phyloP scores from a whole-genome alignment of 2,113 vertebrate species.

The Cephalopholis sonnerati region DNA sequence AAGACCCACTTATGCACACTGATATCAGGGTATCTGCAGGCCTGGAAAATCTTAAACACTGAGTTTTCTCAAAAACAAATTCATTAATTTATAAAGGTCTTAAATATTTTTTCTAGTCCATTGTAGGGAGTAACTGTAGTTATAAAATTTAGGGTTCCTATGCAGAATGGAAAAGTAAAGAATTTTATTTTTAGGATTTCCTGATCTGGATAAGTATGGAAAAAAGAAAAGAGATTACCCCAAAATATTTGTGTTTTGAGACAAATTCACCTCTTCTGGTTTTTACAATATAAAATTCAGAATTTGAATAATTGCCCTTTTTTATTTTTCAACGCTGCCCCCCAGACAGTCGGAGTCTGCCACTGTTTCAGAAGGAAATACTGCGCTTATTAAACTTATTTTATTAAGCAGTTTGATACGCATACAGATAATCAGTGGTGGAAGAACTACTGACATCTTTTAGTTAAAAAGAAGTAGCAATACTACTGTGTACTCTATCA shows the following conservation, averaged over 20 bases:
- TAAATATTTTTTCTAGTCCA: neutral
- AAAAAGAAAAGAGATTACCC: too few species aligned
- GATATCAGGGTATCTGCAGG: neutral
- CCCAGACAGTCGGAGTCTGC: too few species aligned
- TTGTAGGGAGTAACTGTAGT: neutral
- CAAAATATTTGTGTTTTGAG: too few species aligned
- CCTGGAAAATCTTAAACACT: neutral
- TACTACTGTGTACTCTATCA: neutral
- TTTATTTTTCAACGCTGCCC: too few species aligned
- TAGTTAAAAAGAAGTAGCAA: neutral
- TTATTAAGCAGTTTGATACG: neutral
- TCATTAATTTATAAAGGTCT: neutral
- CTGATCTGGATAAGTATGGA: too few species aligned
- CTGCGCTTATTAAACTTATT: neutral
- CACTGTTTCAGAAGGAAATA: neutral
- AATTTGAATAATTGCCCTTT: too few species aligned
- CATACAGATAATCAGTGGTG: neutral
- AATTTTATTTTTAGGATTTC: too few species aligned
- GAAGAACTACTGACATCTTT: neutral
- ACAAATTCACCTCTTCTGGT: too few species aligned
- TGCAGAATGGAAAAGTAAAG: too few species aligned
- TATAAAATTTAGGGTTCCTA: too few species aligned
- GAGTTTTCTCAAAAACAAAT: too few species aligned
- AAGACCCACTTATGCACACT: slow-evolving; percentile 60
- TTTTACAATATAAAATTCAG: too few species aligned